A percentile compares a stretch with the other conserved stretches of the same genome.
These are phyloP conservation scores for Mycogona germanica DNA, from an alignment of 2,888 invertebrate species.

Conservation along the genomic window DNA sequence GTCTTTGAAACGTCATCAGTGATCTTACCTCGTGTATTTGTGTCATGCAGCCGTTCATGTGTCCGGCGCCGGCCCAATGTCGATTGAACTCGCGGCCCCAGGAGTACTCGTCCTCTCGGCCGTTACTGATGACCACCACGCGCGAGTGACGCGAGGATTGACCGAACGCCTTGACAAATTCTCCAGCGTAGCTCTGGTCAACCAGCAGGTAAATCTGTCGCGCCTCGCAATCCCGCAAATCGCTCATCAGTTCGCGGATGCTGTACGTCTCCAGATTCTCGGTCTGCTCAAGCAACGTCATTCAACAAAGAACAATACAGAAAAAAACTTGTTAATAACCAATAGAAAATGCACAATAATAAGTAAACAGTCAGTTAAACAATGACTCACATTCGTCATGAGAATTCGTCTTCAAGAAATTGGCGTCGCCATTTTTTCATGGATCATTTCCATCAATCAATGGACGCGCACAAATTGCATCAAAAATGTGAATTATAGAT, in stretches of 20 bases:
- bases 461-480: no score
- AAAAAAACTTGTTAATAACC: no score
- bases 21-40: conserved; percentile 33
- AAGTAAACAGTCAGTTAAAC: no score
- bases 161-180: conserved; percentile 31
- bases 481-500: no score
- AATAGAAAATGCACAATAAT: no score
- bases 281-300: conserved; percentile 30
- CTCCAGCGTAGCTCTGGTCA: conserved; percentile 40
- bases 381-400: no score
- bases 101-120: conserved; percentile 32
- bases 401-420: no score
- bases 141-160: conserved; percentile 30
- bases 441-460: no score
- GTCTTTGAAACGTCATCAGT: no score
- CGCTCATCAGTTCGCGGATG: conserved; percentile 37
- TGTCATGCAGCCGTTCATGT: conserved; percentile 30
- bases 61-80: conserved; percentile 32
- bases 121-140: conserved; percentile 33
- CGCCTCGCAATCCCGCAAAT: conserved; percentile 37
- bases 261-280: conserved; percentile 38
- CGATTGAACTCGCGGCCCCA: conserved; percentile 32
- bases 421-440: no score
- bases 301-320: no score
- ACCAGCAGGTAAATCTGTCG: conserved; percentile 37